Evolutionary conservation across 2,888 invertebrate genomes (phyloP).

Genomic region (Cordylochernes scorpioides): DNA sequence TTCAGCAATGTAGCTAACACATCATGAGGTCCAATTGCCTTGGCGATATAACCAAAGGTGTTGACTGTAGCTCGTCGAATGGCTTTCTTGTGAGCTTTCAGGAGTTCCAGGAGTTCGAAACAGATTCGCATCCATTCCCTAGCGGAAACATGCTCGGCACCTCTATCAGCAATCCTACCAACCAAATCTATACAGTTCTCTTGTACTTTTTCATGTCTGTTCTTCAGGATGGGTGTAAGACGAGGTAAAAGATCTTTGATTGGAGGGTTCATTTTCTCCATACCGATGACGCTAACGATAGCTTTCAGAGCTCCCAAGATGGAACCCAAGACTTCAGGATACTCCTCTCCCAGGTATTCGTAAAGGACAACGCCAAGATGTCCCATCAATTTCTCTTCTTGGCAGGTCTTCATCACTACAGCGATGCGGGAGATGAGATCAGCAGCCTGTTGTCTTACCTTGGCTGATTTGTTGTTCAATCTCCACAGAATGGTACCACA

Average conservation of each 20-base stretch:
- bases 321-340: slow-evolving; percentile 92
- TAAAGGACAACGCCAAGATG: slow-evolving; percentile 96
- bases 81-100: slow-evolving; percentile 98
- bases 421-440: slow-evolving; percentile 94
- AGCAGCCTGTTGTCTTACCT: slow-evolving; percentile 92
- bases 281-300: slow-evolving; percentile 97
- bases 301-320: slow-evolving; percentile 95
- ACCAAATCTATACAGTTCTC: slow-evolving; percentile 99
- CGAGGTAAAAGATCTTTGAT: slow-evolving; percentile 92
- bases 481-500: slow-evolving; percentile 99
- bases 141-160: slow-evolving; percentile 93
- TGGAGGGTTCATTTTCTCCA: slow-evolving; percentile 99
- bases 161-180: slow-evolving; percentile 91
- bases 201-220: slow-evolving; percentile 61
- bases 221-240: slow-evolving; percentile 89
- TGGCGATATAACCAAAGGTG: slow-evolving; percentile 97
- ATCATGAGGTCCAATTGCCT: slow-evolving; percentile 96
- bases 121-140: slow-evolving; percentile 99
- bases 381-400: slow-evolving; percentile 98
- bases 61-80: slow-evolving; percentile 95
- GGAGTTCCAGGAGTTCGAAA: slow-evolving; percentile 76
- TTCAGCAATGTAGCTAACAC: slow-evolving; percentile 89
- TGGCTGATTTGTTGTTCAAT: slow-evolving; percentile 96
- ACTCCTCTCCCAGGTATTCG: slow-evolving; percentile 96
- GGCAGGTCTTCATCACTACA: slow-evolving; percentile 97